Percentiles rank a stretch among this genome's conserved stretches.
Evolutionary conservation across 2,113 vertebrate species (phyloP).

Genomic region (Hemibagrus wyckioides): DNA sequence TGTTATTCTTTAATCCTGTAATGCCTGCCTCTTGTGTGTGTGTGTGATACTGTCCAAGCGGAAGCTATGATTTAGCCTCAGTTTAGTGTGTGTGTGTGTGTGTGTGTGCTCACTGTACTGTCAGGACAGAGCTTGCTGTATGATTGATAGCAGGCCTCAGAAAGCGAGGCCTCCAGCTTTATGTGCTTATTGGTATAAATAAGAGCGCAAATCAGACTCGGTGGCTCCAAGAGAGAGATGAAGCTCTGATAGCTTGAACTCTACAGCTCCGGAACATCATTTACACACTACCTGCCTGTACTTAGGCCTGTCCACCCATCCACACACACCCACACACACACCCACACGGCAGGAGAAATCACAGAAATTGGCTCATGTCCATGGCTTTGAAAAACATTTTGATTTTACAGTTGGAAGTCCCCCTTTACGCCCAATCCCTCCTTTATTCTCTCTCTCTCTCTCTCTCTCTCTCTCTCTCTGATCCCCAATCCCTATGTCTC

Average conservation of each 20-base stretch:
- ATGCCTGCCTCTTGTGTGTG: not conserved
- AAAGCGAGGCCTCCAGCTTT: constrained; percentile 38
- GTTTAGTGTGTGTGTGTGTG: constrained; percentile 2
- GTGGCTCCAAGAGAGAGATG: constrained; percentile 51
- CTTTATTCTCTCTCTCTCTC: constrained; percentile 19
- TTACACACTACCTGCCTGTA: constrained; percentile 46
- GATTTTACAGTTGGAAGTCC: constrained; percentile 46
- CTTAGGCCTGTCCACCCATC: constrained; percentile 5
- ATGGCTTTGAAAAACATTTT: constrained; percentile 52
- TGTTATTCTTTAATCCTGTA: not conserved
- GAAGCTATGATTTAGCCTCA: not conserved
- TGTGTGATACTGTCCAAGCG: not conserved
- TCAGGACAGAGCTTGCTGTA: constrained; percentile 17
- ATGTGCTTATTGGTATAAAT: constrained; percentile 50
- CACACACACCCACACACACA: constrained; percentile 27
- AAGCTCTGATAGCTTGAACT: constrained; percentile 41
- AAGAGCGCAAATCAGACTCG: constrained; percentile 50
- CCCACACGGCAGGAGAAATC: constrained; percentile 24
- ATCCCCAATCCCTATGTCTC: constrained; percentile 37
- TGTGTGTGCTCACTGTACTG: not conserved
- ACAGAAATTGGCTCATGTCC: constrained; percentile 36
- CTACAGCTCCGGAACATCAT: constrained; percentile 41
- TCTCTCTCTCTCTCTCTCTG: constrained; percentile 12
- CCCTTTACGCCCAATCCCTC: not conserved
- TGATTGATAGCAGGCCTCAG: constrained; percentile 46